Evolutionary conservation across 2,888 invertebrate species (phyloP).

Genomic region (Brassicogethes aeneus): DNA sequence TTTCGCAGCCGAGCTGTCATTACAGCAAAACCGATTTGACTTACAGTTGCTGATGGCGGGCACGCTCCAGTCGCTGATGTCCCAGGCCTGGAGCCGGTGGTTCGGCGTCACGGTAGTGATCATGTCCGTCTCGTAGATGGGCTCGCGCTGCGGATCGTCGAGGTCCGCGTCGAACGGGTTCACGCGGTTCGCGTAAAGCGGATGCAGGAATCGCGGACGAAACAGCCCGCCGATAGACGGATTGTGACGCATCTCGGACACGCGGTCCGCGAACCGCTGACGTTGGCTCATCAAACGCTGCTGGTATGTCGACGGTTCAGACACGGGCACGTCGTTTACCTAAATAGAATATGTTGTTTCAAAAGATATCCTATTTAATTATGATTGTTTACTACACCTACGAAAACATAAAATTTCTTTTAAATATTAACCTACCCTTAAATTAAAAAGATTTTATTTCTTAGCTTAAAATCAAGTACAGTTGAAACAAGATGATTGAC

Average conservation of each 20-base stretch:
- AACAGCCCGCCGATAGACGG: slow-evolving; percentile 27
- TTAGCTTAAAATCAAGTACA: no score
- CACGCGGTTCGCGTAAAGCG: slow-evolving; percentile 43
- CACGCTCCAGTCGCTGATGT: slow-evolving; percentile 60
- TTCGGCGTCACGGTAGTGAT: slow-evolving; percentile 54
- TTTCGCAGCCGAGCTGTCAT: no score
- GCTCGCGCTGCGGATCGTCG: slow-evolving; percentile 36
- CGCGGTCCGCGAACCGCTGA: slow-evolving; percentile 30
- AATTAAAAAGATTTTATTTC: no score
- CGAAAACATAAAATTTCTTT: no score
- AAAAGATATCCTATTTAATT: slow-evolving; percentile 48
- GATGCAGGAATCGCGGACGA: slow-evolving; percentile 38
- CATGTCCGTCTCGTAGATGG: slow-evolving; percentile 37
- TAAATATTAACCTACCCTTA: no score
- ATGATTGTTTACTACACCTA: no score
- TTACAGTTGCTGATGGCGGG: slow-evolving; percentile 68
- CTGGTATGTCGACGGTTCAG: slow-evolving; percentile 28
- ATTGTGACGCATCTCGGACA: slow-evolving; percentile 26
- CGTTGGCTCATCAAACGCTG: slow-evolving; percentile 21
- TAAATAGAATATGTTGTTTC: no score
- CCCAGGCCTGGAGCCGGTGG: slow-evolving; percentile 79
- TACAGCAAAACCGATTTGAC: no score
- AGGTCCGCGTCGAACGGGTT: slow-evolving; percentile 38
- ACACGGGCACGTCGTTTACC: slow-evolving; percentile 51
- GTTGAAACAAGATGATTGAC: no score